Evolutionary conservation across 2,797 vertebrate genomes (phyloP).

Genomic region (Aplochiton taeniatus): DNA sequence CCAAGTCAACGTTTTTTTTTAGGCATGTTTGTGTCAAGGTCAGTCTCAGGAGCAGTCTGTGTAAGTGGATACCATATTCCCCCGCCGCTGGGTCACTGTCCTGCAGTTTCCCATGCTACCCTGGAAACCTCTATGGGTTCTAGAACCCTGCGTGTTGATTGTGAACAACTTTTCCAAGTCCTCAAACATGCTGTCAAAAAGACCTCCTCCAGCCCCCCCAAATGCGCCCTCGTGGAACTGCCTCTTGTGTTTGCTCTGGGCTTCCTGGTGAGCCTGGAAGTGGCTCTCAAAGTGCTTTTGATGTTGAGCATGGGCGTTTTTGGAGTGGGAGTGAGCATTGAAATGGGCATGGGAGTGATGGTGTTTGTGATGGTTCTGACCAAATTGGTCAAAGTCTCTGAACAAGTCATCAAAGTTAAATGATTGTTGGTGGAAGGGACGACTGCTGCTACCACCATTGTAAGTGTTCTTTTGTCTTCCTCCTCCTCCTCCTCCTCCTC

Average conservation of each 20-base stretch:
- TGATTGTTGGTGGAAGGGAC: constrained; percentile 81
- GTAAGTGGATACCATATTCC: constrained; percentile 97
- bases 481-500: constrained; percentile 55
- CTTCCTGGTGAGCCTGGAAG: constrained; percentile 61
- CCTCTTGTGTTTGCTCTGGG: constrained; percentile 78
- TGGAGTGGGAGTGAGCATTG: constrained; percentile 70
- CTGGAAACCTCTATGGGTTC: constrained; percentile 83
- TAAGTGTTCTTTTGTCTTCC: constrained; percentile 43
- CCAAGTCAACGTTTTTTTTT: background rate
- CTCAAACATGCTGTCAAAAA: constrained; percentile 91
- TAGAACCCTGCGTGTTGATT: constrained; percentile 78
- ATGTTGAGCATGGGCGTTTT: constrained; percentile 39
- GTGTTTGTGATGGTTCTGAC: constrained; percentile 79
- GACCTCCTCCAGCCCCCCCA: constrained; percentile 40
- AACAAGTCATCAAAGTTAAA: constrained; percentile 94
- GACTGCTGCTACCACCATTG: constrained; percentile 27
- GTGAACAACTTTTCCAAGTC: constrained; percentile 96
- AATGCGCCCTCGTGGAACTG: constrained; percentile 72
- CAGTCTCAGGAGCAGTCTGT: constrained; percentile 65
- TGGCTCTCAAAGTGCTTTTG: constrained; percentile 51
- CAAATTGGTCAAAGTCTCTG: constrained; percentile 87
- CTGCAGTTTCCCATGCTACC: constrained; percentile 90
- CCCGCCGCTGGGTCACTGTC: constrained; percentile 93
- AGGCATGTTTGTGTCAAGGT: background rate
- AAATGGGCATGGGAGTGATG: constrained; percentile 82